Conservation (phyloP, 2,113 vertebrate species). For the Pristiophorus japonicus region DNA sequence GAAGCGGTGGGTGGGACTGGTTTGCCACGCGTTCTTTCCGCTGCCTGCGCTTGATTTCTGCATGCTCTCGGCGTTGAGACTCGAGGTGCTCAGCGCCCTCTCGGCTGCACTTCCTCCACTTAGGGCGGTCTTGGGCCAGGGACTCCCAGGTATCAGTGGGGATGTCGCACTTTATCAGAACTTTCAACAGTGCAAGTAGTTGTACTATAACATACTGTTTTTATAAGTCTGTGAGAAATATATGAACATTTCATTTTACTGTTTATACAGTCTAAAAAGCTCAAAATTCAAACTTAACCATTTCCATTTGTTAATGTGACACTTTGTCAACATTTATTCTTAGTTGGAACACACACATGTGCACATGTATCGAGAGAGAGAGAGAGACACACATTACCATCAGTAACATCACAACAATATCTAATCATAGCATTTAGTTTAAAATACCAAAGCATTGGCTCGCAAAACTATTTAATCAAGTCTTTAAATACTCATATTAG, state of each 20-base stretch:
- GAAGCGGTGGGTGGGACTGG: too few species aligned
- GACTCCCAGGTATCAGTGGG: too few species aligned
- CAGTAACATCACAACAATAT: background rate
- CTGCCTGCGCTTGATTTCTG: too few species aligned
- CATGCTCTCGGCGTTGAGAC: too few species aligned
- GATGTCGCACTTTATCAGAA: too few species aligned
- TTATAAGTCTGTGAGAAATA: background rate
- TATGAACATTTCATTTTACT: background rate
- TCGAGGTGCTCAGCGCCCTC: too few species aligned
- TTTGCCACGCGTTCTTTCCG: too few species aligned
- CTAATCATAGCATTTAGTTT: background rate
- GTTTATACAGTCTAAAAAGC: background rate
- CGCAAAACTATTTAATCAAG: background rate
- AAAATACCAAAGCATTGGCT: background rate
- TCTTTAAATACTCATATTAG: background rate
- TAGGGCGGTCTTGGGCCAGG: too few species aligned
- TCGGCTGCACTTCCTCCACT: too few species aligned
- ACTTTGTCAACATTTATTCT: background rate
- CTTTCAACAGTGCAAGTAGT: background rate
- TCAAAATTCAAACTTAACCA: conserved; percentile 10
- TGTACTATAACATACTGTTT: background rate
- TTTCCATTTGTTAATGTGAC: background rate
- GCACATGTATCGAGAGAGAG: background rate
- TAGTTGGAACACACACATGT: background rate
- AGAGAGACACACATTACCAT: background rate